Conservation (phyloP, 2,113 vertebrate species). For the Pampusana beccarii region DNA sequence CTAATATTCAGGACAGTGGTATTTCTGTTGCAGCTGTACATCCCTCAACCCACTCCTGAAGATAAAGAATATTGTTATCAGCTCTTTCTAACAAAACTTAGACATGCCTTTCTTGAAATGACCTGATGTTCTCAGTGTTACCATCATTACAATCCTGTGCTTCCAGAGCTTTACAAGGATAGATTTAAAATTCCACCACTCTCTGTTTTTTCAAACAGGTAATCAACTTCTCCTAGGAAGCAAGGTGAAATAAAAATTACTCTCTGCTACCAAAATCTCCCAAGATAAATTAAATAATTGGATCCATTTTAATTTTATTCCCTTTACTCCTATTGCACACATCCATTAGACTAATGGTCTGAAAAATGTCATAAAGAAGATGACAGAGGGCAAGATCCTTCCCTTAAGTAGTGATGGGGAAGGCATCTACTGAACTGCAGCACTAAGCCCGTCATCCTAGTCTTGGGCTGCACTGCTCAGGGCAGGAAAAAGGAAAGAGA, state of each 20-base stretch:
- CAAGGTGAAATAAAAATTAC: conserved; percentile 32
- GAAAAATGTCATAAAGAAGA: neutral
- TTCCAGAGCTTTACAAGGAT: neutral
- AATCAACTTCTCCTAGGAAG: neutral
- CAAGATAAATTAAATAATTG: conserved; percentile 18
- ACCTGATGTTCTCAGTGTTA: neutral
- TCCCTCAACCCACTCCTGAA: neutral
- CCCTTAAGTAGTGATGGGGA: neutral
- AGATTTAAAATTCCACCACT: neutral
- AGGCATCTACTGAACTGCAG: neutral
- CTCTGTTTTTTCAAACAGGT: neutral
- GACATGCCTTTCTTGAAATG: neutral
- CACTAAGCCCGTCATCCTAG: neutral
- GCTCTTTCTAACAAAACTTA: neutral
- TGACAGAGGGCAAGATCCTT: neutral
- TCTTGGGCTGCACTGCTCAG: neutral
- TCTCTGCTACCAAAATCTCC: neutral
- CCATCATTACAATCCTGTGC: neutral
- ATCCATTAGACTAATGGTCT: conserved; percentile 26
- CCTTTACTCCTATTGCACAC: neutral
- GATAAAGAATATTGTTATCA: neutral
- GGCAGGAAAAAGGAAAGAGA: neutral
- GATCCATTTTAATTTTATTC: conserved; percentile 24
- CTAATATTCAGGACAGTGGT: neutral
- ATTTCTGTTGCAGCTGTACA: neutral